phyloP scores from a whole-genome alignment of 2,113 vertebrate species.

The Notarius lentiginosus region DNA sequence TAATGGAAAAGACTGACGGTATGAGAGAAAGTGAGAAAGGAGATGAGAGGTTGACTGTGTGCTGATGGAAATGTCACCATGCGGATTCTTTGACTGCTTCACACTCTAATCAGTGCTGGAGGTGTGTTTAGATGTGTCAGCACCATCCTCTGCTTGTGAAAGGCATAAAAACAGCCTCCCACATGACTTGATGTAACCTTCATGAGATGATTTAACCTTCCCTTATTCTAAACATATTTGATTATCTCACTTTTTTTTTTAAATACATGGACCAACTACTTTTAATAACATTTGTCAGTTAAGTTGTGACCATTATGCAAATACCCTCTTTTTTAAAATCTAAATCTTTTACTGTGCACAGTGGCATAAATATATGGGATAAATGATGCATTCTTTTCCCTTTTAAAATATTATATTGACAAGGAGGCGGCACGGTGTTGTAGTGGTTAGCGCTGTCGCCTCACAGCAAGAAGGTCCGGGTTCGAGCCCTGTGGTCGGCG shows the following conservation, averaged over 20 bases:
- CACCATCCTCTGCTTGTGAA: slow-evolving; percentile 30
- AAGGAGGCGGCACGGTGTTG: neutral
- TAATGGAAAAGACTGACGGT: neutral
- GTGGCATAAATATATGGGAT: neutral
- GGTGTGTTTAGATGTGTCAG: slow-evolving; percentile 29
- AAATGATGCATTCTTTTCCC: neutral
- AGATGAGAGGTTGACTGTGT: slow-evolving; percentile 6
- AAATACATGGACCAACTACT: neutral
- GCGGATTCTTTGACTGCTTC: slow-evolving; percentile 36
- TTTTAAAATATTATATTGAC: neutral
- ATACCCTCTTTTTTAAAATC: neutral
- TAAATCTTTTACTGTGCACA: neutral
- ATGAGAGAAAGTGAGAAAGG: slow-evolving; percentile 1
- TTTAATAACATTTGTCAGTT: neutral
- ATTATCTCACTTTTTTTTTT: neutral
- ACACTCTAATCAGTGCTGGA: slow-evolving; percentile 40
- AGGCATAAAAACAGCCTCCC: neutral
- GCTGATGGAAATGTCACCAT: slow-evolving; percentile 41
- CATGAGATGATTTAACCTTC: neutral
- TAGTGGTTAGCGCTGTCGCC: too few relatives aligned
- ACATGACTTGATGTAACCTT: neutral
- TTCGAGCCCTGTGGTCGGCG: too few relatives aligned
- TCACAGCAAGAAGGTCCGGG: too few relatives aligned
- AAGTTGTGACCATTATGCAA: neutral
- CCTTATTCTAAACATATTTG: neutral